Evolutionary conservation across 2,888 invertebrate genomes (phyloP).

Genomic region (Yponomeuta plumbellus): DNA sequence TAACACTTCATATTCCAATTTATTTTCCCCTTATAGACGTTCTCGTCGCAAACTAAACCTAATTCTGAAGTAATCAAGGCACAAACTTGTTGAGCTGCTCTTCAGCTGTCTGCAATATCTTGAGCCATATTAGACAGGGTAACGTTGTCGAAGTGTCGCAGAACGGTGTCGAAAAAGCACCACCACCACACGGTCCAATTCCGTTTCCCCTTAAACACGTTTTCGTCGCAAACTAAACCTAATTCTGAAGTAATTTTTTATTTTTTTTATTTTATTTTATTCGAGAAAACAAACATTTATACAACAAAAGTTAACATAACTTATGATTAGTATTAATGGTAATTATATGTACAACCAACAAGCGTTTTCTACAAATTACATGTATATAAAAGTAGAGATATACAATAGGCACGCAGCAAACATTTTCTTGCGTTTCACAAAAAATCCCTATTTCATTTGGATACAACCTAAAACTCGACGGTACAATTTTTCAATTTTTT

Average conservation of each 20-base stretch:
- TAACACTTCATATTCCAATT: conserved; percentile 77
- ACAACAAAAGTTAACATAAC: too few relatives aligned
- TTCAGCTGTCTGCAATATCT: conserved; percentile 78
- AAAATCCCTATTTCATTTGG: too few relatives aligned
- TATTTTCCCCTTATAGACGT: conserved; percentile 47
- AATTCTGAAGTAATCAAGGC: conserved; percentile 28
- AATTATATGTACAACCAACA: too few relatives aligned
- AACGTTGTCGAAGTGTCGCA: conserved; percentile 83
- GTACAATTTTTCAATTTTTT: too few relatives aligned
- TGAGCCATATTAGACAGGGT: conserved; percentile 78
- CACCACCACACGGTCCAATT: conserved; percentile 77
- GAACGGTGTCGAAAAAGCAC: conserved; percentile 56
- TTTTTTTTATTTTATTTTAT: too few relatives aligned
- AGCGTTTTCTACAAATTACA: conserved; percentile 54
- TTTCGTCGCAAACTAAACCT: conserved; percentile 29
- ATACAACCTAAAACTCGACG: too few relatives aligned
- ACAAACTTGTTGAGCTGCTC: conserved; percentile 80
- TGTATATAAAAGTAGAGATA: too few relatives aligned
- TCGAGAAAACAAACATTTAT: too few relatives aligned
- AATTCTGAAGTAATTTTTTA: not conserved
- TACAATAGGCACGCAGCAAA: too few relatives aligned
- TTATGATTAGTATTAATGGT: too few relatives aligned
- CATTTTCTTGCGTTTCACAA: too few relatives aligned
- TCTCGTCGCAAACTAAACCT: conserved; percentile 29
- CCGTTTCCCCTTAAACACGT: conserved; percentile 47